Conservation (phyloP, 2,113 vertebrate species). For the Acrocephalus kingi region DNA sequence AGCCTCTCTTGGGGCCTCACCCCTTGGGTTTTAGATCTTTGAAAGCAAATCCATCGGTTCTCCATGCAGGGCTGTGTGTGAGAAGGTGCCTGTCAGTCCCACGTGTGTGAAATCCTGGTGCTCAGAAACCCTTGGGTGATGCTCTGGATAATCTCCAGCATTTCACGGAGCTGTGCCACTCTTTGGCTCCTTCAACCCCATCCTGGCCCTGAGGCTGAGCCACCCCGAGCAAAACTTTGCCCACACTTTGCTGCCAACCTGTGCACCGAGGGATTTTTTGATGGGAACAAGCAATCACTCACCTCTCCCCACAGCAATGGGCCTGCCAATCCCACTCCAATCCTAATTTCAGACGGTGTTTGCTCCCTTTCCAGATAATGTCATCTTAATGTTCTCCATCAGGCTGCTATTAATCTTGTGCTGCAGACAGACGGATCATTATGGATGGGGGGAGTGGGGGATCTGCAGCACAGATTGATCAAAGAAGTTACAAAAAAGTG, state of each 20-base stretch:
- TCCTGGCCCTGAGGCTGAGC: background rate
- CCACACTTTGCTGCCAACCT: background rate
- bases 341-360: background rate
- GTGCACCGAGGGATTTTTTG: background rate
- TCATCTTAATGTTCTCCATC: background rate
- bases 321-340: background rate
- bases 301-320: background rate
- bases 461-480: background rate
- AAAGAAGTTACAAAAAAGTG: rapidly evolving
- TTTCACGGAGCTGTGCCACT: background rate
- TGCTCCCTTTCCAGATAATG: background rate
- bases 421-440: rapidly evolving
- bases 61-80: background rate
- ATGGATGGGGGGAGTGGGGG: background rate
- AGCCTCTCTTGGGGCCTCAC: background rate
- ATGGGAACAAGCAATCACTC: background rate
- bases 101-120: rapidly evolving
- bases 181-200: rapidly evolving
- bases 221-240: background rate
- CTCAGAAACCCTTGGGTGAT: background rate
- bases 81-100: background rate
- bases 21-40: background rate
- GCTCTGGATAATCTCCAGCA: background rate
- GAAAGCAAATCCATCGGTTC: background rate
- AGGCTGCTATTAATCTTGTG: background rate